Evolutionary conservation across 2,888 invertebrate species (phyloP).

Genomic region (Xanthorhoe designata): DNA sequence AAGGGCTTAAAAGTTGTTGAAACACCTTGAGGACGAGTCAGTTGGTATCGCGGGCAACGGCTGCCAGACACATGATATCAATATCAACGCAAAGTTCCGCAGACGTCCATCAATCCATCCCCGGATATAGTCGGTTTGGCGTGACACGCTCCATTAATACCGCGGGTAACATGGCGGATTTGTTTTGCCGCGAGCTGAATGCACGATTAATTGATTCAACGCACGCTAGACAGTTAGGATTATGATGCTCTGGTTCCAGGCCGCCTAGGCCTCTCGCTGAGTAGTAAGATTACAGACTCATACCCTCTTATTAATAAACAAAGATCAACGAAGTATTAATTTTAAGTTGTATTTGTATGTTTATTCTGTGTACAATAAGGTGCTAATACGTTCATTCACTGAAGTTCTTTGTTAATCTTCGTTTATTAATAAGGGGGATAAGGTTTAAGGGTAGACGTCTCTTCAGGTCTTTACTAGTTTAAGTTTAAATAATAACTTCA

Average conservation of each 20-base stretch:
- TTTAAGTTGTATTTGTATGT: too few relatives aligned
- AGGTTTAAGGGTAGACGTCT: too few relatives aligned
- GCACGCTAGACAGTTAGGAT: slow-evolving; percentile 57
- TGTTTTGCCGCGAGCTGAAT: slow-evolving; percentile 77
- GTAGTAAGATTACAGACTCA: too few relatives aligned
- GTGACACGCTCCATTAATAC: slow-evolving; percentile 69
- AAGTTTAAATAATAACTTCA: too few relatives aligned
- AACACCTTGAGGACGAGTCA: not conserved
- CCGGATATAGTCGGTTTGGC: slow-evolving; percentile 55
- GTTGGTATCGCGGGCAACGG: not conserved
- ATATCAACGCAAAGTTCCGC: slow-evolving; percentile 30
- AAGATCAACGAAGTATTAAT: too few relatives aligned
- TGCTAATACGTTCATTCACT: too few relatives aligned
- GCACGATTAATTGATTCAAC: slow-evolving; percentile 73
- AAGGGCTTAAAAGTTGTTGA: too few relatives aligned
- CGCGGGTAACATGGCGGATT: slow-evolving; percentile 70
- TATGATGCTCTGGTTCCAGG: not conserved
- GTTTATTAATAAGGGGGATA: too few relatives aligned
- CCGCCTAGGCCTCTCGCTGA: not conserved
- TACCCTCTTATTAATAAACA: too few relatives aligned
- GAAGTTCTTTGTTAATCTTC: too few relatives aligned
- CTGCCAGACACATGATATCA: slow-evolving; percentile 20
- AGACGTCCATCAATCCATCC: slow-evolving; percentile 56
- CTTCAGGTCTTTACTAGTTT: too few relatives aligned
- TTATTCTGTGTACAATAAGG: too few relatives aligned